These are phyloP conservation scores for Priocnemis perturbator DNA, from an alignment of 2,888 invertebrate genomes.

Conservation along the genomic window DNA sequence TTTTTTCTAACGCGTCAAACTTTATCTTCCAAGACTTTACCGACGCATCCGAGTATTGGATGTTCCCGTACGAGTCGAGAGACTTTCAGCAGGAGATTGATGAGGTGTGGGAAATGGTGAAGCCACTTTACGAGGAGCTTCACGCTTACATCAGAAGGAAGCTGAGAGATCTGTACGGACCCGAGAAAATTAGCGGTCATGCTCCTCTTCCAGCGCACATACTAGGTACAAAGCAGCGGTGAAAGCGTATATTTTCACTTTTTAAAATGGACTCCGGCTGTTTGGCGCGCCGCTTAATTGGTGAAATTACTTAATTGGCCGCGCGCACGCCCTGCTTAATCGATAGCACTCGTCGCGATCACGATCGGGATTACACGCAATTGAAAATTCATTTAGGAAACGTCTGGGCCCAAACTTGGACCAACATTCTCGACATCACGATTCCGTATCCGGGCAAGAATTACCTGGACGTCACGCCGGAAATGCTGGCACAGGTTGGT, in stretches of 20 bases:
- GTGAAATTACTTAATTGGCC: background rate
- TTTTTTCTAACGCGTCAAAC: no score
- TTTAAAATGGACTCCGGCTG: background rate
- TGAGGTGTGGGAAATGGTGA: conserved; percentile 88
- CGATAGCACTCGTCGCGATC: background rate
- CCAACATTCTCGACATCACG: conserved; percentile 86
- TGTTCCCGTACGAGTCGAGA: conserved; percentile 88
- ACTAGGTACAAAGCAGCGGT: conserved; percentile 77
- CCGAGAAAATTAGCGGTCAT: conserved; percentile 86
- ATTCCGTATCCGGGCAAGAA: conserved; percentile 91
- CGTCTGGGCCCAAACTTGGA: conserved; percentile 94
- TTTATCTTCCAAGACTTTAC: conserved; percentile 83
- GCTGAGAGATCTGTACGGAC: conserved; percentile 89
- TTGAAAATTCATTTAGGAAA: conserved; percentile 78
- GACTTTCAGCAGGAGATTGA: conserved; percentile 88
- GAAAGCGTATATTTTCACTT: background rate
- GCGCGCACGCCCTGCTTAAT: background rate
- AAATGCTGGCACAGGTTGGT: conserved; percentile 85
- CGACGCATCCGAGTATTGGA: conserved; percentile 93
- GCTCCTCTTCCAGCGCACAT: conserved; percentile 91
- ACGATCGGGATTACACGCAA: background rate
- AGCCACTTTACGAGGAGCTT: conserved; percentile 90
- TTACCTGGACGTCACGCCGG: conserved; percentile 88
- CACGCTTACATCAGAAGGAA: conserved; percentile 93
- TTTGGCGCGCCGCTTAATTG: background rate